These are phyloP conservation scores for Dicentrarchus labrax DNA, from an alignment of 2,113 vertebrate genomes.

Conservation along the genomic window DNA sequence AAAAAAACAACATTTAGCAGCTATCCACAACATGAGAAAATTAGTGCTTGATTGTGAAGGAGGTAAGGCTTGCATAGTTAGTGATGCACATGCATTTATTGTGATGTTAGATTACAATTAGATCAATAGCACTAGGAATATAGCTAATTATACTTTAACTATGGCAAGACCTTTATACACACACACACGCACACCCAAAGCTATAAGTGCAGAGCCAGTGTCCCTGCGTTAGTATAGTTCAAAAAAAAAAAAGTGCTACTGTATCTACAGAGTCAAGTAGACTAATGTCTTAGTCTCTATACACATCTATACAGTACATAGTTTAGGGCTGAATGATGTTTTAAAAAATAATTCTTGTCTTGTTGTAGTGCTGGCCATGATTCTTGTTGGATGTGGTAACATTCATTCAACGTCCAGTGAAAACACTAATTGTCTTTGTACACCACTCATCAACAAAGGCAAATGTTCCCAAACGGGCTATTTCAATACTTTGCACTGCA, in stretches of 20 bases:
- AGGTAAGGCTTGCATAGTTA: conserved; percentile 78
- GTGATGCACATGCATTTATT: conserved; percentile 66
- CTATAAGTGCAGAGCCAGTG: conserved; percentile 33
- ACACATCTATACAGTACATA: conserved; percentile 47
- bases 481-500: conserved; percentile 26
- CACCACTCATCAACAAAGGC: conserved; percentile 10
- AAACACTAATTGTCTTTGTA: conserved; percentile 19
- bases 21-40: conserved; percentile 51
- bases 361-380: background rate
- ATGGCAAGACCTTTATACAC: conserved; percentile 42
- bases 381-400: conserved; percentile 1
- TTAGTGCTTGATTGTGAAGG: conserved; percentile 50
- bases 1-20: conserved; percentile 34
- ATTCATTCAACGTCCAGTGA: conserved; percentile 46
- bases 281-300: conserved; percentile 33
- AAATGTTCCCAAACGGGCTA: background rate
- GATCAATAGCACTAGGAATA: conserved; percentile 41
- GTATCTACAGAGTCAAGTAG: conserved; percentile 41
- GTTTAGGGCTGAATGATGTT: conserved; percentile 1
- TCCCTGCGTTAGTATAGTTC: conserved; percentile 35
- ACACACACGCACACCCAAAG: conserved; percentile 20
- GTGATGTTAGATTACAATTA: conserved; percentile 36
- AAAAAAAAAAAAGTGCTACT: conserved; percentile 44
- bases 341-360: conserved; percentile 8
- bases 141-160: conserved; percentile 26